Percentiles rank a stretch among this genome's conserved stretches.
Conservation (phyloP, 2,797 vertebrate species). For the Diglossa cyanea region DNA sequence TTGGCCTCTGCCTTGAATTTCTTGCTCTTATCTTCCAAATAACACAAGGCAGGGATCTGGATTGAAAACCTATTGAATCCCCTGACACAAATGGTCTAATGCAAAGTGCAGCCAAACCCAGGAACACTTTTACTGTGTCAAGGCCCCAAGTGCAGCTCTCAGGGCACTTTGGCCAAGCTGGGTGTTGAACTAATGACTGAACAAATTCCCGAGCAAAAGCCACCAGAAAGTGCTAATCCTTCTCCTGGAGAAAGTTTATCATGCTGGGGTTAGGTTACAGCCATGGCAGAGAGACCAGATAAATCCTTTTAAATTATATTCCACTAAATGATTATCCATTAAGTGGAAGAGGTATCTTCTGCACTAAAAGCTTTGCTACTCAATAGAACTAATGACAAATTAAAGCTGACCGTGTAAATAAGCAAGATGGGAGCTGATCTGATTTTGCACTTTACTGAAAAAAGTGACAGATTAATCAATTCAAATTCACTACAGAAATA, state of each 20-base stretch:
- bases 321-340: background rate
- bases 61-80: background rate
- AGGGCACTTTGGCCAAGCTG: background rate
- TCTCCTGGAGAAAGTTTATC: background rate
- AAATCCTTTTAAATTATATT: background rate
- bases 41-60: background rate
- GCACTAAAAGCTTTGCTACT: conserved; percentile 28
- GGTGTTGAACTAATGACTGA: background rate
- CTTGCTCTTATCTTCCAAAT: background rate
- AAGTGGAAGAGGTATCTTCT: background rate
- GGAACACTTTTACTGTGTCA: background rate
- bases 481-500: conserved; percentile 3
- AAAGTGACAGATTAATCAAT: background rate
- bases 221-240: background rate
- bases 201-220: background rate
- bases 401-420: conserved; percentile 18
- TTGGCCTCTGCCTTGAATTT: background rate
- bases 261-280: background rate
- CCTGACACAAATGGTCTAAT: background rate
- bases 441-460: conserved; percentile 3
- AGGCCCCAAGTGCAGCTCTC: background rate
- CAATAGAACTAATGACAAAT: background rate
- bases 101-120: background rate
- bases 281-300: background rate
- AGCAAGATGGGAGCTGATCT: background rate